Evolutionary conservation across 2,888 invertebrate species (phyloP).

Genomic region (Phytoseiulus persimilis): DNA sequence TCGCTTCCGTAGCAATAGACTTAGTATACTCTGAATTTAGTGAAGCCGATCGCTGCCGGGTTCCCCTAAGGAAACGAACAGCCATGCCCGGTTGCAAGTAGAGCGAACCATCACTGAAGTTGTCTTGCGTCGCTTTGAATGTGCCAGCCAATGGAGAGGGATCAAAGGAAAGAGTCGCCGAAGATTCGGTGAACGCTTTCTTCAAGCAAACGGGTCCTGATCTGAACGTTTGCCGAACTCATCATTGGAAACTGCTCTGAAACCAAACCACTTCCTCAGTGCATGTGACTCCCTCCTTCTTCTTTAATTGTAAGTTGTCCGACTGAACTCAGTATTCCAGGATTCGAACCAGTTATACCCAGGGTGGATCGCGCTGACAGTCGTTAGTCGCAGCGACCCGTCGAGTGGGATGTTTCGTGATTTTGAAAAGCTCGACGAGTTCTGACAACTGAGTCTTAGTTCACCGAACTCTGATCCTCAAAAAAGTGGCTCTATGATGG

Average conservation of each 20-base stretch:
- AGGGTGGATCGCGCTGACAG: too few relatives aligned
- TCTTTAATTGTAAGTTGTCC: not conserved
- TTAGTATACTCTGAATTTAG: too few relatives aligned
- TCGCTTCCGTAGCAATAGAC: too few relatives aligned
- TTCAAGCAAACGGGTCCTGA: not conserved
- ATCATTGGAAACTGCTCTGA: not conserved
- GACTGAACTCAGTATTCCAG: not conserved
- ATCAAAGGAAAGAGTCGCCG: not conserved
- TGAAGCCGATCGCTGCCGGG: too few relatives aligned
- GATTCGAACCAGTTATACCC: too few relatives aligned
- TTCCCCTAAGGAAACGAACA: too few relatives aligned
- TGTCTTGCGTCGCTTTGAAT: not conserved
- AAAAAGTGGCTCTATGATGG: too few relatives aligned
- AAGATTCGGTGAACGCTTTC: not conserved
- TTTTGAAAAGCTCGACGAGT: too few relatives aligned
- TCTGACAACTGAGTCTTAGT: too few relatives aligned
- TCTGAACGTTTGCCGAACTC: not conserved
- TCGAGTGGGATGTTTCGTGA: too few relatives aligned
- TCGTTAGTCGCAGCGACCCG: too few relatives aligned
- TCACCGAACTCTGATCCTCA: too few relatives aligned
- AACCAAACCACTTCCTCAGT: not conserved
- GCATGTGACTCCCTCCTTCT: not conserved
- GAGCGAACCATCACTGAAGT: not conserved
- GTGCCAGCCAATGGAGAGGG: not conserved
- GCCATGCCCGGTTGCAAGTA: not conserved